Percentiles rank a stretch among this genome's conserved stretches.
These are phyloP conservation scores for Gobionotothen gibberifrons DNA, from an alignment of 2,797 vertebrate genomes.

Conservation along the genomic window DNA sequence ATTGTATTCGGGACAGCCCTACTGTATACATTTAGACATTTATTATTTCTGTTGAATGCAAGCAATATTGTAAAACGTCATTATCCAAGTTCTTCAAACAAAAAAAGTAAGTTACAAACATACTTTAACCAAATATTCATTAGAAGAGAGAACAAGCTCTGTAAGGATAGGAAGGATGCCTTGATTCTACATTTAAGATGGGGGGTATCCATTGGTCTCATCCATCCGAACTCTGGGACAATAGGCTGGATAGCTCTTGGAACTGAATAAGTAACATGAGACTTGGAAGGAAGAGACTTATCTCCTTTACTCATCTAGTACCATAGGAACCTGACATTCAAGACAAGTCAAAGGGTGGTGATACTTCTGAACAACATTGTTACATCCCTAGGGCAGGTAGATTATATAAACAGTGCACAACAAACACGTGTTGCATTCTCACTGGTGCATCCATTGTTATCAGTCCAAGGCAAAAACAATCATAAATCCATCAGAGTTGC, in stretches of 20 bases:
- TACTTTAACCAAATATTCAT: background rate
- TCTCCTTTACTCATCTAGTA: constrained; percentile 49
- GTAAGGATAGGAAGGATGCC: constrained; percentile 17
- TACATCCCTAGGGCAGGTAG: background rate
- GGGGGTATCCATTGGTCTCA: constrained; percentile 12
- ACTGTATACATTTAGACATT: background rate
- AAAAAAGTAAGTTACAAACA: background rate
- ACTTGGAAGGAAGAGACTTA: constrained; percentile 44
- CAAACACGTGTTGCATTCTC: constrained; percentile 29
- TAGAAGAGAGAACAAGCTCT: background rate
- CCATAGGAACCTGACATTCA: constrained; percentile 47
- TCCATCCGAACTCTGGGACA: constrained; percentile 24
- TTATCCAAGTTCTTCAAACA: background rate
- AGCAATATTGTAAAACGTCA: background rate
- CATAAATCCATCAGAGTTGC: constrained; percentile 32
- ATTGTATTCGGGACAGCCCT: too few species aligned
- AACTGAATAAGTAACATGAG: constrained; percentile 57
- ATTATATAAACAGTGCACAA: constrained; percentile 13
- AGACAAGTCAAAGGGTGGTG: constrained; percentile 16
- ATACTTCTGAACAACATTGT: constrained; percentile 3
- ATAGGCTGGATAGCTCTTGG: constrained; percentile 11
- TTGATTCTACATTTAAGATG: constrained; percentile 22
- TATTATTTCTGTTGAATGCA: background rate
- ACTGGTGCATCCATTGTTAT: constrained; percentile 19
- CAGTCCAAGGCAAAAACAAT: constrained; percentile 30